Evolutionary conservation across 2,888 invertebrate species (phyloP).

Genomic region (Diadromus collaris): DNA sequence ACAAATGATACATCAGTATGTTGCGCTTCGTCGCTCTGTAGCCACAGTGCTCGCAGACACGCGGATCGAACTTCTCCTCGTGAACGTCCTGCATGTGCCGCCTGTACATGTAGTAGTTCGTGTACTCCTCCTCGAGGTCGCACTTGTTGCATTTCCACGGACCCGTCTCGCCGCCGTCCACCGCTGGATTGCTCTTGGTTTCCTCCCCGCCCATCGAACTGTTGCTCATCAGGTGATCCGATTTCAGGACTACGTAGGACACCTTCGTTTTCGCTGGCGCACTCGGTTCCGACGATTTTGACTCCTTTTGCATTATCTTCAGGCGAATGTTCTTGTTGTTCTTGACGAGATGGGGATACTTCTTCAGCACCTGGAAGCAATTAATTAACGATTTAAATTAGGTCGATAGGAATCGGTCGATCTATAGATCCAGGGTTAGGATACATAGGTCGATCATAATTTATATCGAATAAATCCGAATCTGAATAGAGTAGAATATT

Average conservation of each 20-base stretch:
- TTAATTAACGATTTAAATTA: neutral
- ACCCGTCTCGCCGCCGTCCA: slow-evolving; percentile 84
- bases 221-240: slow-evolving; percentile 75
- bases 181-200: slow-evolving; percentile 65
- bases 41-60: slow-evolving; percentile 93
- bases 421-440: too few relatives aligned
- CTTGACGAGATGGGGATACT: slow-evolving; percentile 93
- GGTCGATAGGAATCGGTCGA: too few relatives aligned
- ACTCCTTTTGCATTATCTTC: slow-evolving; percentile 88
- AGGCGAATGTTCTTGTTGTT: slow-evolving; percentile 93
- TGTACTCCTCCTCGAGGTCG: slow-evolving; percentile 83
- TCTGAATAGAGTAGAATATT: too few relatives aligned
- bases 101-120: slow-evolving; percentile 89
- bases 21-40: slow-evolving; percentile 88
- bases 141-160: slow-evolving; percentile 93
- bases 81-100: slow-evolving; percentile 92
- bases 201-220: slow-evolving; percentile 65
- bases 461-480: too few relatives aligned
- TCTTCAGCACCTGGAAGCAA: slow-evolving; percentile 82
- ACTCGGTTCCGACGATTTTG: slow-evolving; percentile 73
- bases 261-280: slow-evolving; percentile 78
- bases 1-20: slow-evolving; percentile 89
- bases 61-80: slow-evolving; percentile 88
- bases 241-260: slow-evolving; percentile 81
- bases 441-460: too few relatives aligned